Evolutionary conservation across 2,888 invertebrate genomes (phyloP), one percentile per base, ranked within the genome.

Genomic region (Dinocampus coccinellae): DNA sequence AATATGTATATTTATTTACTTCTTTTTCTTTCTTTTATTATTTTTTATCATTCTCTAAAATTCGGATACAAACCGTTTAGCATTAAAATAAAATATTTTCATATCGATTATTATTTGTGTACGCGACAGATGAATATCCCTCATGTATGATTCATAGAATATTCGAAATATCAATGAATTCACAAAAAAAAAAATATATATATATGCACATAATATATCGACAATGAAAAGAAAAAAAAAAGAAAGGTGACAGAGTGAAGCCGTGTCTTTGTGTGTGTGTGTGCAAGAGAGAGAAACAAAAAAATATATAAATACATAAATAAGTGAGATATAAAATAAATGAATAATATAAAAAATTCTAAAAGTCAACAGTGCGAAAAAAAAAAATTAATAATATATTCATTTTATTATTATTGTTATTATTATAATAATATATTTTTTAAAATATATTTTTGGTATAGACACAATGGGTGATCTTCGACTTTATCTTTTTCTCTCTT

Each of bases 31-130:
- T 11, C 13, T 16, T 13, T 1, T 24, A 4, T 58, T 26, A 3
- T 3, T 6, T 24, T 10, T 39, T 39, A 26, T 24, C 62, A 42
- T 42, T 26, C n/a, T 10, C 42, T 16, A 11, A 62, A 62, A n/a
- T 16, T 1, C 3, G 52, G 20, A 7, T 22, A 20, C 52, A 20
- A 1, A 52, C 39, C n/a, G n/a, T 52, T 52, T 52, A 22, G 22
- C 52, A 52, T 52, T 13, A 52, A 52, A 52, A 52, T 52, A 10
- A 16, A 52, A 52, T 52, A 3, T 22, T 16, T 52, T 20, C 9
- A 22, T 61, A 61, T 34, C 22, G 61, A 61, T 61, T 61, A 61
- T 61, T 36, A 61, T 61, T 61, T 36, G 36, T 61, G 36, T 36
- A 36, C n/a, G 22, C 16, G 52, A 24, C 20, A 24, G 10, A 61